Base-by-base conservation (phyloP, 2,888 invertebrate genomes). In the Agriopis leucophaearia region DNA sequence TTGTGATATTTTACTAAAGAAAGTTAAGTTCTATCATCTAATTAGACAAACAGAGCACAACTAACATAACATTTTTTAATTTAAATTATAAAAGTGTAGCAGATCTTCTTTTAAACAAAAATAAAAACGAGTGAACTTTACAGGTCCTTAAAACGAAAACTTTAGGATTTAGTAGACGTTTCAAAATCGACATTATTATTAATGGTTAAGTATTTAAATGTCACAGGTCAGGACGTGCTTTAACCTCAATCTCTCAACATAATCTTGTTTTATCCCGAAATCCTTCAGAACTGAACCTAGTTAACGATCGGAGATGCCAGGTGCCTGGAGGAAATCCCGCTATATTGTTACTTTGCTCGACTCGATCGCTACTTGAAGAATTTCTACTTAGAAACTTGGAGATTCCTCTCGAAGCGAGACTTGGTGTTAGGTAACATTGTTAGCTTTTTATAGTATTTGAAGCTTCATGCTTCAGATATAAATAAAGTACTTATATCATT, bases 331-430 rank as follows among this genome's bases (percentile, higher is more conserved):
- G 18, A 54, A 47, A 47, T 27, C 18, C 18, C 18, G 50, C 16
- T 35, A 57, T 57, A 44, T 57, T 57, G 57, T 57, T 64, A 50
- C 64, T 35, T 42, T 35, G 57, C 50, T 42, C 15, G 44, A 57
- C 48, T 63, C 35, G 48, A 63, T 63, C 55, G 35, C 50, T 15
- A 50, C 50, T 64, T 57, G 55, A 63, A 50, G 50, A 9, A 64
- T 64, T 47, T 51, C 44, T 15, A 42, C 64, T 64, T 18, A 57
- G 50, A 15, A 56, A 64, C 27, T 63, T 50, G 56, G 18, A 9
- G 36, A 52, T 54, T 55, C 42, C 45, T 57, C 45, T 18, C 42
- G 42, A 0, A 27, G 35, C 40, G n/a, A 57, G 48, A 15, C 36
- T 54, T 38, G 36, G 48, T 48, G 58, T 58, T 48, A 58, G 58